Base-by-base conservation (phyloP, 1,140 invertebrate species). In the Macrostomum lignano region DNA sequence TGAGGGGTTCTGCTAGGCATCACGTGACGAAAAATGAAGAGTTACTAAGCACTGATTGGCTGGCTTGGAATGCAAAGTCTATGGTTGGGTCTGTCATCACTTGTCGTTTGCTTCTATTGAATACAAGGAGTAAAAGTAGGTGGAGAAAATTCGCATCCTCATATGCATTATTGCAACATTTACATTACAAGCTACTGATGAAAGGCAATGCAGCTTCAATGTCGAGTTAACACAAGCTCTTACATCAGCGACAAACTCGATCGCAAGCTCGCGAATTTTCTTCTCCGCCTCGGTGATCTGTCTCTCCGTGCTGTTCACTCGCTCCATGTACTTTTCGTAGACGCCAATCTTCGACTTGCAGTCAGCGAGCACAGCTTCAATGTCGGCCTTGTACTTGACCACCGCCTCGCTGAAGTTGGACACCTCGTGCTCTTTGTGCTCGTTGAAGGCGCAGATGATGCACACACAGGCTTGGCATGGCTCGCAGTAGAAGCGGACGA, bases 351-450 rank as follows among this genome's bases (percentile, higher is more conserved):
- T 53, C 25, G 42, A 37, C 39, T 56, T 51, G 42, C 53, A 58
- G 26, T 35, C 41, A 24, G 41, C 37, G 34, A 59, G 39, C 10
- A 52, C 40, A 10, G 39, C 36, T 26, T 52, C 46, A 22, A 59
- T 55, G 33, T 40, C 46, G 24, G 51, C 48, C 35, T 56, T 55
- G 39, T 58, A 55, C 37, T 56, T 54, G 5, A 41, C 29, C 14
- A 55, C 55, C 7, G 53, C 56, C 21, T 55, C 51, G 17, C 42
- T 44, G 40, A 59, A 59, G 29, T 55, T 47, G 0, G 50, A 43
- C 26, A 60, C 50, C 36, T 58, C 54, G 39, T 60, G 57, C 36
- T 58, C 54, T 29, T 50, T 51, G 42, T 60, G 57, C 33, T 57
- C 52, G 36, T 54, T 56, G 42, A 58, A 60, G 5, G 55, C 58